Evolutionary conservation across 2,888 invertebrate species (phyloP).

Genomic region (Drepana falcataria): DNA sequence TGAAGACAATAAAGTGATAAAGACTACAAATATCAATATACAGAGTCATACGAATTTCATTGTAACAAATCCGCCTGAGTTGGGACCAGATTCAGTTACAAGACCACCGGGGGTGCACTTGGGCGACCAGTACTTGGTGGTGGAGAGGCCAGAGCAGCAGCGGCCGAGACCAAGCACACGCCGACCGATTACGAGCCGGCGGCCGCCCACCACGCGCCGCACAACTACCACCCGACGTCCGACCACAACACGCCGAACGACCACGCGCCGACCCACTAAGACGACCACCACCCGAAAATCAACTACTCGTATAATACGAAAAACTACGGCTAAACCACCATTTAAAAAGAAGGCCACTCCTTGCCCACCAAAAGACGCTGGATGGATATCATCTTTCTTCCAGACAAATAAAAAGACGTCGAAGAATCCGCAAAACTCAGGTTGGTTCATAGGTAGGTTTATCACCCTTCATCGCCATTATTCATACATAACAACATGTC

Average conservation of each 20-base stretch:
- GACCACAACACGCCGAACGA: conserved; percentile 19
- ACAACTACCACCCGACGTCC: conserved; percentile 5
- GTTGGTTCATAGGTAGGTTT: conserved; percentile 63
- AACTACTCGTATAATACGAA: conserved; percentile 21
- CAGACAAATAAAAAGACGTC: conserved; percentile 43
- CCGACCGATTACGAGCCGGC: conserved; percentile 23
- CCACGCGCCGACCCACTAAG: conserved; percentile 17
- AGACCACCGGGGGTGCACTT: conserved; percentile 30
- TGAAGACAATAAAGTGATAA: conserved; percentile 53
- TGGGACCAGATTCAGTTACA: conserved; percentile 26
- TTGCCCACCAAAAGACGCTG: conserved; percentile 48
- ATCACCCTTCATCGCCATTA: conserved; percentile 5
- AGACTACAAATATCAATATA: conserved; percentile 68
- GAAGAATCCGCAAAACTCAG: conserved; percentile 51
- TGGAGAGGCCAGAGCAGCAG: conserved; percentile 32
- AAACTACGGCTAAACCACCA: conserved; percentile 39
- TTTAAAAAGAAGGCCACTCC: conserved; percentile 38
- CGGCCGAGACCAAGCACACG: conserved; percentile 24
- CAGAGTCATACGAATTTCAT: conserved; percentile 69
- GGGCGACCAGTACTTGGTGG: conserved; percentile 43
- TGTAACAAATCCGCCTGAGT: conserved; percentile 49
- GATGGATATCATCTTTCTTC: conserved; percentile 58
- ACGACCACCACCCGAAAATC: conserved; percentile 26
- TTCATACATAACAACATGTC: not conserved
- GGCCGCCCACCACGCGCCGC: conserved; percentile 23